Percentiles rank a stretch among this genome's conserved stretches.
Conservation (phyloP, 1,140 invertebrate genomes). For the Caerostris extrusa region DNA sequence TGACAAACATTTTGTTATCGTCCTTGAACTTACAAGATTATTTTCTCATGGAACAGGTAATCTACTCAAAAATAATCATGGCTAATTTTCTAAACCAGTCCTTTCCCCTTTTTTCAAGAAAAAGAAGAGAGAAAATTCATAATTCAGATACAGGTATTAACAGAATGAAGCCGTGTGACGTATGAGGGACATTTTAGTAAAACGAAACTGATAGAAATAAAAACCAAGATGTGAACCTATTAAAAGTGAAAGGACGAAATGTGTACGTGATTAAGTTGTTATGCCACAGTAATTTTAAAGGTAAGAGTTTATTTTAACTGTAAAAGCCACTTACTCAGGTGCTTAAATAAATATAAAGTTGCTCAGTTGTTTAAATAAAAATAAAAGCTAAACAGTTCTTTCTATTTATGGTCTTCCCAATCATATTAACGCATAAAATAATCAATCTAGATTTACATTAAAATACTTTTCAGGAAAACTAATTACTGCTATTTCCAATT, state of each 20-base stretch:
- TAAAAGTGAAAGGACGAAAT: conserved; percentile 23
- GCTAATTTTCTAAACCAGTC: background rate
- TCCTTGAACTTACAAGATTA: conserved; percentile 7
- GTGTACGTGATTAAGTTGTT: background rate
- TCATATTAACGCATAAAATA: no score
- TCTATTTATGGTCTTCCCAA: no score
- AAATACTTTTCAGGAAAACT: no score
- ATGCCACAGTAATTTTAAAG: background rate
- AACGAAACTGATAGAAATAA: background rate
- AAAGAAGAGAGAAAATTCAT: background rate
- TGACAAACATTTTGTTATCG: background rate
- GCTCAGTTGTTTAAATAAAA: no score
- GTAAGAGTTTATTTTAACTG: background rate
- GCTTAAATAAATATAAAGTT: no score
- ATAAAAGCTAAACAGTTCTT: no score
- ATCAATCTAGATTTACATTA: no score
- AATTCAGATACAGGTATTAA: background rate
- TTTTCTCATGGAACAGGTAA: background rate
- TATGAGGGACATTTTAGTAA: conserved; percentile 9
- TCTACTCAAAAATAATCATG: conserved; percentile 31
- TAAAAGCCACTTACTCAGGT: background rate
- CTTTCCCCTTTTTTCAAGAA: background rate
- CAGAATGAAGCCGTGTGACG: background rate
- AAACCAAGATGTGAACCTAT: background rate
- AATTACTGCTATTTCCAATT: no score